Base-by-base conservation (phyloP, 2,797 vertebrate species). In the Pantherophis vulpinus region DNA sequence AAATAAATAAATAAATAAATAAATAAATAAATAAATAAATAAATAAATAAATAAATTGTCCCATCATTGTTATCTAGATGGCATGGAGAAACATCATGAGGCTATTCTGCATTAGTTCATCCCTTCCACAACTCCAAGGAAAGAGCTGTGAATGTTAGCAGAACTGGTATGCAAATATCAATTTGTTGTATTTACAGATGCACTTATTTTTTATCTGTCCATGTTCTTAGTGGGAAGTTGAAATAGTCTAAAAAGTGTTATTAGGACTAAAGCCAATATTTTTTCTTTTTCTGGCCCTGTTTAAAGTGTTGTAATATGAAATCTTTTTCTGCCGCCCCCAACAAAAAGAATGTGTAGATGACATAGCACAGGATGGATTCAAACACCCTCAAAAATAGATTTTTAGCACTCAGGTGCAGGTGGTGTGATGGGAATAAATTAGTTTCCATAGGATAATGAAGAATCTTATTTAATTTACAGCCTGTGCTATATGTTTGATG, bases 401-500 rank as follows among this genome's bases (percentile, higher is more conserved):
- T 93, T 18, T 90, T 92, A 89, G 96, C 90, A 93, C 16, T 51
- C 29, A 94, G 59, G 90, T 61, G 63, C 93, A 92, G 94, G 16
- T 91, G 70, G n/a, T 94, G 2, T 93, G 47, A 92, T 89, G 94
- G 91, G 37, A 96, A 88, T 83, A 96, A 96, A 95, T 94, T 93
- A 96, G 94, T 95, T 94, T 96, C 94, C 59, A 42, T 6, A 66
- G 91, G 94, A 94, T 96, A 97, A 93, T 0, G 1, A 8, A 88
- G 91, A 56, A 91, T 95, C 96, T 96, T 90, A 96, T 96, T 96
- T 96, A 83, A 14, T 93, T 97, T 96, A 95, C 93, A 93, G 93
- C 96, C 96, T 94, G 91, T 25, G n/a, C 14, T 70, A 8, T 70
- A 70, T 32, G 95, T 74, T 94, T 0, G 0, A 91, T 95, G 86